Conservation (phyloP, 2,797 vertebrate species). For the Diglossa cyanea region DNA sequence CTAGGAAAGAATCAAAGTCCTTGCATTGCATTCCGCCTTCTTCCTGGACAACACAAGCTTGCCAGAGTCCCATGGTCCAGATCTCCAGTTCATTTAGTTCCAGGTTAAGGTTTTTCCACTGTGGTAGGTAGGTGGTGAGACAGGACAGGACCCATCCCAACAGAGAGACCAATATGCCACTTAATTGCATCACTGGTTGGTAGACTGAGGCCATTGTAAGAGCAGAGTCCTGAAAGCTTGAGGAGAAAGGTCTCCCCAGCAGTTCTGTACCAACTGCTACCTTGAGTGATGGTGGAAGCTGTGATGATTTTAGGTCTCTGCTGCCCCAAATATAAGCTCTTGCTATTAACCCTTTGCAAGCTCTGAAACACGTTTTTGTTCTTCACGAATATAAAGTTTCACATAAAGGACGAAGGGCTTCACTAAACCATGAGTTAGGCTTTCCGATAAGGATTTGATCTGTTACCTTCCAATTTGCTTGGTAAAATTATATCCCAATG, state of each 20-base stretch:
- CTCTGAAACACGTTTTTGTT: slow-evolving; percentile 78
- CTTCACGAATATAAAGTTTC: slow-evolving; percentile 76
- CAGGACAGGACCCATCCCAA: slow-evolving; percentile 87
- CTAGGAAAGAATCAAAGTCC: slow-evolving; percentile 90
- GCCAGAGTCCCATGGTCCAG: slow-evolving; percentile 95
- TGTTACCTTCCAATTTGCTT: slow-evolving; percentile 81
- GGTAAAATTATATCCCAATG: slow-evolving; percentile 84
- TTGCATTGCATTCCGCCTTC: slow-evolving; percentile 92
- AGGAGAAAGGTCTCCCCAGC: slow-evolving; percentile 4
- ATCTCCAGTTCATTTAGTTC: slow-evolving; percentile 96
- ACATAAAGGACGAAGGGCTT: slow-evolving; percentile 74
- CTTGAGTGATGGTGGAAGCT: slow-evolving; percentile 42
- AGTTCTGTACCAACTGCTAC: slow-evolving; percentile 22
- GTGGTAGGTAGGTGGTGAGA: slow-evolving; percentile 87
- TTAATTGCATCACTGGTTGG: slow-evolving; percentile 75
- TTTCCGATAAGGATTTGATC: slow-evolving; percentile 82
- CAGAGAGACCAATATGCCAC: slow-evolving; percentile 84
- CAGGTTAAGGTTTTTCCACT: slow-evolving; percentile 85
- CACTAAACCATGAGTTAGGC: slow-evolving; percentile 75
- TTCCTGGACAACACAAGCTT: slow-evolving; percentile 91
- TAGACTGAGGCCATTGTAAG: slow-evolving; percentile 68
- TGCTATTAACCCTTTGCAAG: slow-evolving; percentile 69
- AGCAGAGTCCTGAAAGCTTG: not conserved
- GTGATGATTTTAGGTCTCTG: slow-evolving; percentile 53
- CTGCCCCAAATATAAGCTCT: slow-evolving; percentile 74